Evolutionary conservation across 2,888 invertebrate genomes (phyloP), one percentile per base, ranked within the genome.

Genomic region (Drosophila nr. perissopoda): DNA sequence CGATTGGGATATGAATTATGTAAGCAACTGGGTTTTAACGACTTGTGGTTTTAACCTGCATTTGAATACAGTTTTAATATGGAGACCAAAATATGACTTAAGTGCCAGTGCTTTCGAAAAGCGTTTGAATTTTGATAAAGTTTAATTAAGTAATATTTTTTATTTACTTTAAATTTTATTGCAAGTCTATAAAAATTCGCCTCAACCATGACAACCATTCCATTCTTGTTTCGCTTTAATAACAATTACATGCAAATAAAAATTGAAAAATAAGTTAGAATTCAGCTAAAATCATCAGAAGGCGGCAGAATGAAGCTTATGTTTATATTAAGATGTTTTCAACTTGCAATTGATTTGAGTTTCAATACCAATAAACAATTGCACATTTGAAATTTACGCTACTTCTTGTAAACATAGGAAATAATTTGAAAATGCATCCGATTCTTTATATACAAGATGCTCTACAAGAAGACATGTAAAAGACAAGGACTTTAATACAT

Each of bases 301-400:
- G 6, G 5, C 46, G 38, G 16, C 52, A 49, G 16, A 10, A 69
- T 69, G 58, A 59, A 34, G 48, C 8, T 53, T 2, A 29, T 46
- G 13, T 38, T 59, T 4, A 1, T 42, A 34, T 53, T 53, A 4
- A 29, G 53, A 36, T 27, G 27, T 18, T 25, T 48, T 16, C 18
- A 18, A 11, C 18, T 42, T 2, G 2, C 25, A 49, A 16, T 65
- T 21, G 5, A 33, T 13, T 13, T 7, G 8, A 48, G 29, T 33
- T 16, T n/a, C n/a, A n/a, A n/a, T n/a, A n/a, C n/a, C n/a, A n/a
- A n/a, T n/a, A n/a, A n/a, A n/a, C 3, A 34, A 25, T 21, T 59
- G 16, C 0, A 18, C 2, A 33, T 16, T 2, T 25, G 61, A 40
- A 8, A 42, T 21, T n/a, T 29, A 27, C 16, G 13, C 25, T 16